Evolutionary conservation across 2,888 invertebrate species (phyloP), one percentile per base, ranked within the genome.

Genomic region (Philaethria dido): DNA sequence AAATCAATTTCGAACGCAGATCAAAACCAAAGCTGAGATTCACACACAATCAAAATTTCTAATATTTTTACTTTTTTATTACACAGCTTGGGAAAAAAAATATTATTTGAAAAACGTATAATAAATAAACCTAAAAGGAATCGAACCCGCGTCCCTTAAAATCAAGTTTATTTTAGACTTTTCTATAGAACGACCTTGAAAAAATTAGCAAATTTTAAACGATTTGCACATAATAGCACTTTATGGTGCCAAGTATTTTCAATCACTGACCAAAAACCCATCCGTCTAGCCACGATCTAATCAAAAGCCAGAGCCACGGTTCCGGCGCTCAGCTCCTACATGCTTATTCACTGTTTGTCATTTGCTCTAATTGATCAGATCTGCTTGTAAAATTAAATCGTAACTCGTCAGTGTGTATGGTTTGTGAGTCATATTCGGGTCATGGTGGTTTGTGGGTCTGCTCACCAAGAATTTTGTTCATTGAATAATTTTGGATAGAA

Each of bases 351-450:
- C 80, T 79, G 80, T 85, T 86, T 87, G 89, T 90, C 92, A 90
- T 91, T 86, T 88, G 88, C 82, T 80, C 84, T 90, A 92, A 92
- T 92, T 92, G 91, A 89, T 88, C 87, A 80, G 79, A 87, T 88
- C 87, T 87, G 86, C 83, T 84, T 80, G 80, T 85, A 83, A n/a
- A 89, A 92, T 92, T 89, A 88, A 91, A 91, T 90, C 88, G 88
- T 87, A 77, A 84, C 77, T 83, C 80, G 76, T 83, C 83, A 82
- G 78, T 78, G 81, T 74, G 74, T 64, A 66, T 70, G n/a, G 59
- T 42, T 36, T 0, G 55, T 66, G 69, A 66, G 48, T 65, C 68
- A 66, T 14, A 44, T 68, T 68, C 62, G 55, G 62, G 62, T 64
- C 62, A 59, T 36, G 55, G 25, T 62, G 50, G 36, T 62, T 48